Evolutionary conservation across 2,113 vertebrate genomes (phyloP), one percentile per base, ranked within the genome.

Genomic region (rat (Rattus norvegicus)): DNA sequence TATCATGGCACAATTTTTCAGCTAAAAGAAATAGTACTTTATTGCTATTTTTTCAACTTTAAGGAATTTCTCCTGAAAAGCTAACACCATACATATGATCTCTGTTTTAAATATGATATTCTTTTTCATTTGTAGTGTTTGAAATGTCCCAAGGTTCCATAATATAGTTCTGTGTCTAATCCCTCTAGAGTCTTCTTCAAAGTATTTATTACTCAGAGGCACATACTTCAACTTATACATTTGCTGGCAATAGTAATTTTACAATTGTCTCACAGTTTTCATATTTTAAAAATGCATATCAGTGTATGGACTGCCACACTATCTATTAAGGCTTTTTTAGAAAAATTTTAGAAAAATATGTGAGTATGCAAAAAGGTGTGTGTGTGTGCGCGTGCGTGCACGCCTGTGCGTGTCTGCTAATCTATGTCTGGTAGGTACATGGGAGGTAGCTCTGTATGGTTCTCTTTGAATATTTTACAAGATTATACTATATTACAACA

Each of bases 81-180:
- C 73, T 83, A 95, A 97, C 19, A 97, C 67, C 88, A 94, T 97
- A 96, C 97, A 98, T 97, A 96, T 98, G 97, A 97, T 97, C 93
- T 97, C 94, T 93, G 96, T 97, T 97, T 97, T 97, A 94, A 91
- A 76, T 91, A 97, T 90, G 59, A 69, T 94, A 84, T 96, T 96
- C 26, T 61, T 97, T 98, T 98, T 97, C 77, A 95, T 95, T 92
- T 97, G 52, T 72, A 92, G 73, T 96, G 91, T 97, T 97, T 97
- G 96, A 97, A 97, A 97, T 95, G 36, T 97, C 94, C 93, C 89
- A 96, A 96, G 96, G 88, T 65, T 91, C 83, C 13, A 17, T 79
- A 87, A 95, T 83, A 96, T 94, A 95, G 94, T 95, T 89, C 94
- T 97, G 91, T 69, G 77, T 95, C 95, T 97, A 95, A 97, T 97